Evolutionary conservation across 2,797 vertebrate species (phyloP).

Genomic region (Graptemys geographica): DNA sequence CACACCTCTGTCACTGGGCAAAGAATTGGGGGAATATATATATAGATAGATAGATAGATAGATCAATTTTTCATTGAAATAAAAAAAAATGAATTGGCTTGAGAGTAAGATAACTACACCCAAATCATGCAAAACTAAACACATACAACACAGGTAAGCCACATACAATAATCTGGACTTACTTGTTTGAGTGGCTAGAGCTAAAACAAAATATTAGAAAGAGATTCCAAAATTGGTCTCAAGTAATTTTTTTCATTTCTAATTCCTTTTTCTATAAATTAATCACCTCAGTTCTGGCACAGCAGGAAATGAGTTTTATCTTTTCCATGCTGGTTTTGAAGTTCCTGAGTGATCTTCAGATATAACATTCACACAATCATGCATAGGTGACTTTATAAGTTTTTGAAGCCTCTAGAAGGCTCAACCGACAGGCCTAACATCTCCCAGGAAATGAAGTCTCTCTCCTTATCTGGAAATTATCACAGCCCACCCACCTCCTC

Average conservation of each 20-base stretch:
- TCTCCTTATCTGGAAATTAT: constrained; percentile 74
- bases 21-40: background rate
- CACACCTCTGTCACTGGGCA: background rate
- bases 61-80: background rate
- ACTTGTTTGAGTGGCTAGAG: background rate
- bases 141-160: background rate
- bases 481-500: constrained; percentile 49
- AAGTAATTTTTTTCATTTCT: background rate
- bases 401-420: constrained; percentile 31
- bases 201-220: background rate
- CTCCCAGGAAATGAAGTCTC: constrained; percentile 43
- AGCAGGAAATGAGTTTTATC: background rate
- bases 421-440: constrained; percentile 11
- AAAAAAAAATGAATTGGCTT: background rate
- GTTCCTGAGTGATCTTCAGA: background rate
- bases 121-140: background rate
- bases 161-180: background rate
- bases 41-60: background rate
- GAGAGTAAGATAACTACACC: background rate
- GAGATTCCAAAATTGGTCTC: background rate
- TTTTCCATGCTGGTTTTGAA: background rate
- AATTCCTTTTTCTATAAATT: background rate
- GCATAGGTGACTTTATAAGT: constrained; percentile 26
- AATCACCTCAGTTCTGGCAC: background rate
- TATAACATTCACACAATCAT: constrained; percentile 11